Base-by-base conservation (phyloP, 2,797 vertebrate genomes). In the Callimico goeldii region DNA sequence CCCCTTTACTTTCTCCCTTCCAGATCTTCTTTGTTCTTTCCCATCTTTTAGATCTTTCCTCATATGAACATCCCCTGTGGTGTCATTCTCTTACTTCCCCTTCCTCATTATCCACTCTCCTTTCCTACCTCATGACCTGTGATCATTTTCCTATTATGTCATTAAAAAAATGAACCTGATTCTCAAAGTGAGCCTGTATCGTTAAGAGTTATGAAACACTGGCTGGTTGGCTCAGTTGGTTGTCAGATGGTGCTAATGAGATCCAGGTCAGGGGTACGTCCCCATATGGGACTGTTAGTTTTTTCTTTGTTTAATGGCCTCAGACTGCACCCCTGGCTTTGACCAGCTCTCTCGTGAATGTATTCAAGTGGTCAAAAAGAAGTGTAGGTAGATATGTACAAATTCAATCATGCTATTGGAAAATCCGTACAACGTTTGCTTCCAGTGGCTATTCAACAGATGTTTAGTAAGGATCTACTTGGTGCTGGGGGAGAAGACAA, bases 81-180 rank as follows among this genome's bases (percentile, higher is more conserved):
- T 92, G 97, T 95, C 97, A 97, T 96, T 97, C 97, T 97, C 97
- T 97, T 97, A 96, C 96, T 95, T 97, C 97, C 97, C 96, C 91
- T 98, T 97, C 97, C 97, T 98, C 98, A 97, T 98, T 98, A 98
- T 97, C 97, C 92, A 97, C 97, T 96, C 97, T 97, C 95, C 96
- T 98, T 55, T 97, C 98, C 97, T 96, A 97, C 93, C 97, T 97
- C 96, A 88, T 2, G 76, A 96, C 86, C 98, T 98, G 95, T 97
- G 97, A 98, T 98, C 97, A 97, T 97, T 98, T 98, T 95, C 97
- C 97, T 97, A 96, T 97, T 98, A 98, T 97, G 97, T 97, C 97
- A 98, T 98, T 43, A 33, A 97, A 97, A 96, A 97, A 98, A 96
- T 73, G 96, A 94, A 96, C 92, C 92, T 92, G 97, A 91, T 97